A percentile compares a stretch with the other conserved stretches of the same genome.
Conservation (phyloP, 2,113 vertebrate genomes). For the Tenebrosternarchus preto region DNA sequence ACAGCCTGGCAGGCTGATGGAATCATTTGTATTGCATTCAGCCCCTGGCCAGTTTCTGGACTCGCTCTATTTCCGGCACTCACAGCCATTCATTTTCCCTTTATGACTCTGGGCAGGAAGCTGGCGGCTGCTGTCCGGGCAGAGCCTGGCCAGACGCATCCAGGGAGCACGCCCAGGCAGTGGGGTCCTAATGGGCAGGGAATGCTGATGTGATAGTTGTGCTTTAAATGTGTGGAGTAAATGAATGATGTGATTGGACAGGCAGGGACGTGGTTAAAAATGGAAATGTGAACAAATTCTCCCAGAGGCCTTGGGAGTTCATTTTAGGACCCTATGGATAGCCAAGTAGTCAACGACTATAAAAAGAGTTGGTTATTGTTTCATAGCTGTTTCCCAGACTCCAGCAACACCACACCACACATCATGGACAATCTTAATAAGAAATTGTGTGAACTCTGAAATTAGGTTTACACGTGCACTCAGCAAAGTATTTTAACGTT, state of each 20-base stretch:
- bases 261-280: background rate
- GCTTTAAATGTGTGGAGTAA: background rate
- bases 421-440: background rate
- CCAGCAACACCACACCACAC: background rate
- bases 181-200: conserved; percentile 9
- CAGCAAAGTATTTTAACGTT: too few species aligned
- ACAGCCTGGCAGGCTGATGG: conserved; percentile 26
- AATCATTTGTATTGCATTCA: conserved; percentile 15
- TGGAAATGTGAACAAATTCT: background rate
- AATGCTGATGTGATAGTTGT: conserved; percentile 18
- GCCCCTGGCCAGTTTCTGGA: background rate
- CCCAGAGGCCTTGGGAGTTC: background rate
- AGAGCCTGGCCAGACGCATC: too few species aligned
- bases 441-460: background rate
- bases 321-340: background rate
- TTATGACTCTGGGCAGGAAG: conserved; percentile 15
- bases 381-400: background rate
- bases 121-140: background rate
- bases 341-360: background rate
- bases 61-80: conserved; percentile 38
- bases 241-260: background rate
- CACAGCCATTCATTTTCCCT: conserved; percentile 21
- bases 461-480: background rate
- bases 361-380: background rate
- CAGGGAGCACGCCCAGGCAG: background rate